Conservation (phyloP, 2,113 vertebrate genomes). For the Hepsetus odoe region DNA sequence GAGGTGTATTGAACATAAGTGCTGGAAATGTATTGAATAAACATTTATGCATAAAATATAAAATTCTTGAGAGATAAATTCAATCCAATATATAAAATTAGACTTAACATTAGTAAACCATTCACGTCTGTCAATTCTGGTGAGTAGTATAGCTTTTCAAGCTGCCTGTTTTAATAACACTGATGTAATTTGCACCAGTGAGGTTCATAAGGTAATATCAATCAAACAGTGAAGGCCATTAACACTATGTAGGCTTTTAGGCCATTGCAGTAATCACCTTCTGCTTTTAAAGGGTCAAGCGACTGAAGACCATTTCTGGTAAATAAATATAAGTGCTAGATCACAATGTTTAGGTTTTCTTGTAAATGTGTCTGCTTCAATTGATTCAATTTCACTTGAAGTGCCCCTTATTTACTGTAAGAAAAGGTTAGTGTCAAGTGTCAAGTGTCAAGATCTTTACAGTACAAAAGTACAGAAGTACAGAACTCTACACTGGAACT, state of each 20-base stretch:
- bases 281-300: constrained; percentile 43
- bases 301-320: background rate
- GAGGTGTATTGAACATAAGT: no score
- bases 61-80: no score
- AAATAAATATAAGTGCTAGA: constrained; percentile 3
- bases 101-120: background rate
- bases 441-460: constrained; percentile 24
- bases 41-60: background rate
- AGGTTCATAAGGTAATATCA: constrained; percentile 44
- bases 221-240: constrained; percentile 37
- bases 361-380: background rate
- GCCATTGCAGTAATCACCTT: constrained; percentile 22
- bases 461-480: no score
- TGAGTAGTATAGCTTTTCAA: background rate
- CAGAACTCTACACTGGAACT: background rate
- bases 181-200: constrained; percentile 22
- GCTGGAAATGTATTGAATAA: background rate
- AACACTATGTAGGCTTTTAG: constrained; percentile 40
- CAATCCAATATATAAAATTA: no score
- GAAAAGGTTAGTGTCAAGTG: constrained; percentile 23
- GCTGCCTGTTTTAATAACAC: constrained; percentile 30
- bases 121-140: background rate
- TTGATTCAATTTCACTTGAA: constrained; percentile 27
- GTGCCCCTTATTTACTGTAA: background rate
- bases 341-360: background rate